Conservation (phyloP, 2,113 vertebrate genomes). For the Rhynchomys soricoides region DNA sequence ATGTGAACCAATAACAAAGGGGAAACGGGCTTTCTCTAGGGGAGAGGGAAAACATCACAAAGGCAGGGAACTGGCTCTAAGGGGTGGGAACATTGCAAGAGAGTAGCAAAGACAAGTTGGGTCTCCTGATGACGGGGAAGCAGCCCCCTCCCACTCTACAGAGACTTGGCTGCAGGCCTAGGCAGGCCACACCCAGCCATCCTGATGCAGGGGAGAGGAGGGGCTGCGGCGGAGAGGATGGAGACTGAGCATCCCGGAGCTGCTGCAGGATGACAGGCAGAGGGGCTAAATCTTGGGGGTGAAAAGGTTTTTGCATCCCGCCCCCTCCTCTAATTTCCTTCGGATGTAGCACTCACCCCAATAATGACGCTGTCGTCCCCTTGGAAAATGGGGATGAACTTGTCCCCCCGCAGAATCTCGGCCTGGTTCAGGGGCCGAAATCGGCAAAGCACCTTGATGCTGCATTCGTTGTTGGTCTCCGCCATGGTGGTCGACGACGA, state of each 20-base stretch:
- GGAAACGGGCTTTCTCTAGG: slow-evolving; percentile 44
- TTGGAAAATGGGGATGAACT: slow-evolving; percentile 93
- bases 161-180: slow-evolving; percentile 30
- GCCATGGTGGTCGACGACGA: slow-evolving; percentile 87
- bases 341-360: slow-evolving; percentile 89
- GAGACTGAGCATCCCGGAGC: not conserved
- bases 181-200: slow-evolving; percentile 81
- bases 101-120: not conserved
- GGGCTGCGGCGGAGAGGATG: slow-evolving; percentile 49
- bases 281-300: not conserved
- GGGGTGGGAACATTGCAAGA: not conserved
- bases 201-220: slow-evolving; percentile 63
- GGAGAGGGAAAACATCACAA: slow-evolving; percentile 49
- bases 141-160: slow-evolving; percentile 56
- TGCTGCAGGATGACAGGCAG: not conserved
- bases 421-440: slow-evolving; percentile 94
- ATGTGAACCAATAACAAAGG: slow-evolving; percentile 75
- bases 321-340: slow-evolving; percentile 14
- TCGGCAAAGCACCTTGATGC: slow-evolving; percentile 96
- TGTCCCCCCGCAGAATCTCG: slow-evolving; percentile 93
- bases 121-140: not conserved
- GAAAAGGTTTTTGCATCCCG: not conserved
- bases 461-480: slow-evolving; percentile 92
- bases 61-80: slow-evolving; percentile 17
- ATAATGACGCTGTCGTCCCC: slow-evolving; percentile 92